Evolutionary conservation across 2,797 vertebrate species (phyloP).

Genomic region (Cossypha niveicapilla): DNA sequence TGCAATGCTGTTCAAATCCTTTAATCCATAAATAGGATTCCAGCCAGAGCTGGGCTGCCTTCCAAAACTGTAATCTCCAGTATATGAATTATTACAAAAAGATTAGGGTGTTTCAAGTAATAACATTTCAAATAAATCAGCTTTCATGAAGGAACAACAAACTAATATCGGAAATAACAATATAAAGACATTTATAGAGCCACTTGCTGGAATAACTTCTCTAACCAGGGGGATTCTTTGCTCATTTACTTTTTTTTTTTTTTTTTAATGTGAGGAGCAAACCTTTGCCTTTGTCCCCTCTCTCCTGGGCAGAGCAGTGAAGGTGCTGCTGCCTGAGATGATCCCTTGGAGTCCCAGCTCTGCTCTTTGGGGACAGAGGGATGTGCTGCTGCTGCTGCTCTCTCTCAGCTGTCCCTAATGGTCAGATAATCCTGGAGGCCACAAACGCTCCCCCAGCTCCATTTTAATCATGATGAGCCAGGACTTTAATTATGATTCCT

Average conservation of each 20-base stretch:
- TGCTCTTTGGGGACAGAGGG: neutral
- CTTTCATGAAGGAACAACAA: constrained; percentile 83
- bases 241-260: constrained; percentile 27
- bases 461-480: neutral
- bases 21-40: constrained; percentile 88
- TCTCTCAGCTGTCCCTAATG: neutral
- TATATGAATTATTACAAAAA: constrained; percentile 86
- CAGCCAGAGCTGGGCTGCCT: constrained; percentile 79
- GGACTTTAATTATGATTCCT: neutral
- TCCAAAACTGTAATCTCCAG: constrained; percentile 84
- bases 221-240: constrained; percentile 61
- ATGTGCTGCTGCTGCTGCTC: neutral
- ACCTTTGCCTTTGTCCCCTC: constrained; percentile 18
- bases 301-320: neutral
- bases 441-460: neutral
- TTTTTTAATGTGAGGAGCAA: neutral
- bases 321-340: neutral
- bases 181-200: constrained; percentile 81
- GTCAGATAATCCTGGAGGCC: neutral
- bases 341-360: accelerated
- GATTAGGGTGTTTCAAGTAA: constrained; percentile 86
- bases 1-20: constrained; percentile 83
- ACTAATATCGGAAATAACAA: constrained; percentile 83
- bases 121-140: constrained; percentile 86
- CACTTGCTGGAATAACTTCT: constrained; percentile 73